These are phyloP conservation scores for Anguilla obscura DNA, from an alignment of 2,797 vertebrate species.

Conservation along the genomic window DNA sequence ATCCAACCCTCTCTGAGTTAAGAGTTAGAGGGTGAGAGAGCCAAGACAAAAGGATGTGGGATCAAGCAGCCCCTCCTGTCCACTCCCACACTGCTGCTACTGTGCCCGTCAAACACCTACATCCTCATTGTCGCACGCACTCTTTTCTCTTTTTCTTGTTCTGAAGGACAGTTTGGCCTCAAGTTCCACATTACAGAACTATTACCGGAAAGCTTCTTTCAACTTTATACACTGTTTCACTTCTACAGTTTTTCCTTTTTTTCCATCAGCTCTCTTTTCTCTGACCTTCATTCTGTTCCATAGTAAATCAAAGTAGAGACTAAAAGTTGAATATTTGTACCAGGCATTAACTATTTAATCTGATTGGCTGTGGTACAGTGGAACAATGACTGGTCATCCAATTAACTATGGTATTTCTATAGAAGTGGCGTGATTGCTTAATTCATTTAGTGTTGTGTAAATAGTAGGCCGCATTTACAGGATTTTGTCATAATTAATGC, in stretches of 20 bases:
- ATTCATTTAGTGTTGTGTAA: not conserved
- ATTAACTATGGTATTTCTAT: not conserved
- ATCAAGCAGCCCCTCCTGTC: not conserved
- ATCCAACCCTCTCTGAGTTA: not conserved
- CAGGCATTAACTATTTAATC: not conserved
- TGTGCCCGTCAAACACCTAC: not conserved
- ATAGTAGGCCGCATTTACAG: not conserved
- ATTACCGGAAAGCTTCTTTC: not conserved
- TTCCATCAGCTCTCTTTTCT: not conserved
- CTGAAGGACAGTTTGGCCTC: not conserved
- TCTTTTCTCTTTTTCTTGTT: too few species aligned
- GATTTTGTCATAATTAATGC: not conserved
- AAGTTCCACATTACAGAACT: not conserved
- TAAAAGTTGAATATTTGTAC: not conserved
- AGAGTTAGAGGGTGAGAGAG: not conserved
- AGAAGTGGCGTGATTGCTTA: not conserved
- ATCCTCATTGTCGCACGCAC: not conserved
- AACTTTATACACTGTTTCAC: not conserved
- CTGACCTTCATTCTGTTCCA: not conserved
- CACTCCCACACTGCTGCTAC: not conserved
- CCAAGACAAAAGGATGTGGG: not conserved
- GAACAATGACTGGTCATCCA: not conserved
- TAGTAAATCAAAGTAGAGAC: not conserved
- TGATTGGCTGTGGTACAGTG: not conserved
- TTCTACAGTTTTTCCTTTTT: not conserved